Conservation (phyloP, 1,140 invertebrate species). For the Phocides pigmalion region DNA sequence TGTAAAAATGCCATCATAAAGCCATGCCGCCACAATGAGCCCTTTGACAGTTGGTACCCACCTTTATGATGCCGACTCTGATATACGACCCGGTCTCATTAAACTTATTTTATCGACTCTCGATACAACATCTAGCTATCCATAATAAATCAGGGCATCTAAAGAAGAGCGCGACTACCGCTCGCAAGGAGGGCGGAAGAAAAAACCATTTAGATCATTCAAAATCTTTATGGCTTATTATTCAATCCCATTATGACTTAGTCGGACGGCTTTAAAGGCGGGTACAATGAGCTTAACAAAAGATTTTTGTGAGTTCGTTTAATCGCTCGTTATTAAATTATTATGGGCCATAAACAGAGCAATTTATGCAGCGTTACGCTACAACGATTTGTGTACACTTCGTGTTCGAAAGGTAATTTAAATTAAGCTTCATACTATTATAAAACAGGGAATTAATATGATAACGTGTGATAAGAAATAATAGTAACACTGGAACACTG, state of each 20-base stretch:
- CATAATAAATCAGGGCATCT: slow-evolving; percentile 66
- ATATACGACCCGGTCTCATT: slow-evolving; percentile 75
- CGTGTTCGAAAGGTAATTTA: background rate
- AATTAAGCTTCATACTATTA: slow-evolving; percentile 10
- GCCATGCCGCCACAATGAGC: slow-evolving; percentile 71
- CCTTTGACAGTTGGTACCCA: slow-evolving; percentile 79
- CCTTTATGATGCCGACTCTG: slow-evolving; percentile 80
- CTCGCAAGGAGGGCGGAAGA: slow-evolving; percentile 65
- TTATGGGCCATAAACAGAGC: slow-evolving; percentile 56
- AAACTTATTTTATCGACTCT: slow-evolving; percentile 79
- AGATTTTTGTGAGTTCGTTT: slow-evolving; percentile 65
- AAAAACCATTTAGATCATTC: slow-evolving; percentile 73
- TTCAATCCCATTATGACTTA: slow-evolving; percentile 76
- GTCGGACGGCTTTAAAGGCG: slow-evolving; percentile 70
- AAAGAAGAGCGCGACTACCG: slow-evolving; percentile 55
- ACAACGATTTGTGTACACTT: slow-evolving; percentile 21
- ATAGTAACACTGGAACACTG: slow-evolving; percentile 7
- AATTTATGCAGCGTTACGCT: slow-evolving; percentile 29
- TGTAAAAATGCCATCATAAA: slow-evolving; percentile 82
- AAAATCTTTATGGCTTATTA: slow-evolving; percentile 78
- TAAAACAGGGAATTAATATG: slow-evolving; percentile 4
- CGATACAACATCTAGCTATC: slow-evolving; percentile 66
- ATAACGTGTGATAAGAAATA: slow-evolving; percentile 3
- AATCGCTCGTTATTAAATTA: slow-evolving; percentile 70
- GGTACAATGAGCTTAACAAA: slow-evolving; percentile 67